Evolutionary conservation across 2,113 vertebrate species (phyloP), one percentile per base, ranked within the genome.

Genomic region (Paralichthys olivaceus): DNA sequence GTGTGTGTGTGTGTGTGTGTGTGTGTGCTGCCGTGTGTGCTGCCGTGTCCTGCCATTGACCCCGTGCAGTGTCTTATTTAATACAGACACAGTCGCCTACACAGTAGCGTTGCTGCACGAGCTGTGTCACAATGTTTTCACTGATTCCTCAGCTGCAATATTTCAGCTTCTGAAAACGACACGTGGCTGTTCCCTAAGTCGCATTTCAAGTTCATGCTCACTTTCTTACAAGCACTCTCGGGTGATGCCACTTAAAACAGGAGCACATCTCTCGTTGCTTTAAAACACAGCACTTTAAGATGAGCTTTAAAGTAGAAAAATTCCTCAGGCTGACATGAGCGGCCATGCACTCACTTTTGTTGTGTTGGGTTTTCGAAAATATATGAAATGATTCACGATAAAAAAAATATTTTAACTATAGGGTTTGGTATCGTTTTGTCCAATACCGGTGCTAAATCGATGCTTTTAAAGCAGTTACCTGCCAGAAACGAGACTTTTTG

Each of bases 11-110:
- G 70, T 56, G 55, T 68, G 23, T 58, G 62, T 69, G 61, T 56
- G 40, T 71, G 72, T 13, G 43, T 7, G 15, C 12, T n/a, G 79
- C 49, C 77, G 92, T 90, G 88, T 84, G 56, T 73, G 87, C 90
- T 17, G 55, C 12, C 72, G 34, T 55, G 70, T 87, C 73, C 57
- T 72, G 70, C 80, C 49, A 0, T 23, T 90, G 87, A 89, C 83
- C 85, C 22, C 20, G 34, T 14, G 53, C 55, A 34, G 22, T 57
- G 5, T 83, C 53, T 85, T 85, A 82, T 81, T 89, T 82, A 56
- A 79, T 81, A 74, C 84, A 64, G 77, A 61, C 34, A 67, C 79
- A 55, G 40, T 78, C 72, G 75, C 69, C 22, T n/a, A 14, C 71
- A 25, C 71, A 25, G 77, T 73, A 59, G 64, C 67, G 78, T 71